phyloP scores from a whole-genome alignment of 1,140 invertebrate species.

The Nixonia krombeini region DNA sequence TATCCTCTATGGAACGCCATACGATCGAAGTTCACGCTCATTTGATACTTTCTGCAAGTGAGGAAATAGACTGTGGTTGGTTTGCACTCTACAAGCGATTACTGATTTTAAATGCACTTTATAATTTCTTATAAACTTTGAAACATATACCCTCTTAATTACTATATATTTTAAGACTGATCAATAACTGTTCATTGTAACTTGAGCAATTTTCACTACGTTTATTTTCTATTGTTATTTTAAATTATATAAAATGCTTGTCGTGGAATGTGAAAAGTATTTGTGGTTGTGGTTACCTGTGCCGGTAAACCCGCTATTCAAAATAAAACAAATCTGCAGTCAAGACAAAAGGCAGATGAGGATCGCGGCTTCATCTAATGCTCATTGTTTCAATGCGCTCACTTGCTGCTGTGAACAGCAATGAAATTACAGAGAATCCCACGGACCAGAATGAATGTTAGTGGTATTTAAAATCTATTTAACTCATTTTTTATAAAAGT shows the following conservation, averaged over 20 bases:
- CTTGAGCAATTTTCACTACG: no score
- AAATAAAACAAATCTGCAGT: slow-evolving; percentile 38
- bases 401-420: slow-evolving; percentile 31
- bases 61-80: no score
- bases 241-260: no score
- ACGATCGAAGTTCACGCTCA: slow-evolving; percentile 25
- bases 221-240: neutral
- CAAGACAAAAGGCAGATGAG: slow-evolving; percentile 41
- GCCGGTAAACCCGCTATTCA: slow-evolving; percentile 32
- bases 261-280: slow-evolving; percentile 28
- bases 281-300: slow-evolving; percentile 12
- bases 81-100: no score
- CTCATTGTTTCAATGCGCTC: slow-evolving; percentile 47
- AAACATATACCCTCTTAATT: no score
- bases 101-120: no score
- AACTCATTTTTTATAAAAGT: slow-evolving; percentile 20
- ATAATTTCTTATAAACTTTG: no score
- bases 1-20: slow-evolving; percentile 34
- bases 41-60: slow-evolving; percentile 13
- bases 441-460: slow-evolving; percentile 32
- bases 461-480: slow-evolving; percentile 21
- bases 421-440: slow-evolving; percentile 44
- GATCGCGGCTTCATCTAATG: slow-evolving; percentile 40
- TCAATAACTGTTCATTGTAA: no score
- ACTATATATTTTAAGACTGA: no score